Base-by-base conservation (phyloP, 2,113 vertebrate species). In the Vanacampus margaritifer region DNA sequence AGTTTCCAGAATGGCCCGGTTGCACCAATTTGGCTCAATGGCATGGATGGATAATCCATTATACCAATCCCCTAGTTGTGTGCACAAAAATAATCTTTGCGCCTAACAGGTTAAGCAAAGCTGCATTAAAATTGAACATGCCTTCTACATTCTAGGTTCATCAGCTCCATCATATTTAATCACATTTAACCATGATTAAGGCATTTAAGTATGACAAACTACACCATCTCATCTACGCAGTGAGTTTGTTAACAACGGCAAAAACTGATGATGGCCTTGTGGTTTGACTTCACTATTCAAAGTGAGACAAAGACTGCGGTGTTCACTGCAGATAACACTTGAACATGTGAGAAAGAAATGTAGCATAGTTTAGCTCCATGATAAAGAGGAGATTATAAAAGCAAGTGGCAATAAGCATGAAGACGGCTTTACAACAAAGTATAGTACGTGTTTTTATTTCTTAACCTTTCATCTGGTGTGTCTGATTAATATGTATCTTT, bases 261-360 rank as follows among this genome's bases (percentile, higher is more conserved):
- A 39, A 60, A 58, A 48, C 41, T 57, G 59, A 63, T 69, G 37
- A 35, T 69, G 35, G 32, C 26, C 10, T 46, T 46, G 48, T 41
- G 51, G 45, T 35, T 73, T 21, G 23, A 67, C 53, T 65, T 71
- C 35, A 58, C 46, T 46, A 21, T 46, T 66, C 13, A 69, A 51
- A 57, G 13, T 56, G 13, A 56, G 6, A 57, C 26, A 57, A 57
- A 57, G 32, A 26, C 54, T 57, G 26, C 13, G 32, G 35, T 60
- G 57, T 35, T 36, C 58, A n/a, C 35, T 60, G 23, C 58, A 60
- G 21, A 39, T 39, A 61, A 32, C 54, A 26, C 24, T 53, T 23
- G 10, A 53, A 67, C 17, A 59, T 62, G 39, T 46, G 43, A 66
- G 41, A 45, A 67, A 59, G 36, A 59, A 71, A 73, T 63, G 51